phyloP scores from a whole-genome alignment of 2,113 vertebrate genomes.

The Oryctolagus cuniculus region DNA sequence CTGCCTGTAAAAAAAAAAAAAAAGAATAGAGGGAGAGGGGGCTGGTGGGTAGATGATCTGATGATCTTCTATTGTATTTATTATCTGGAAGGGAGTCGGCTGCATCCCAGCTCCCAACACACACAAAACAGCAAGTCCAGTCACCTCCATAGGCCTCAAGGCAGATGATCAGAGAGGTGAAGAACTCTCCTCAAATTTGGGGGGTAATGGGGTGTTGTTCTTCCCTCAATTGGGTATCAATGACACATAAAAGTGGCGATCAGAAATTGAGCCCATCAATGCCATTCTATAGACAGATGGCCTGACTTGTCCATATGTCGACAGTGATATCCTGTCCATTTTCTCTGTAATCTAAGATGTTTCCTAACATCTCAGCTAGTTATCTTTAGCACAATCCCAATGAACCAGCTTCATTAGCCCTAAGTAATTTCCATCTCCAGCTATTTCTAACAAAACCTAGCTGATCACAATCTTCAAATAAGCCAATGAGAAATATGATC shows the following conservation, averaged over 20 bases:
- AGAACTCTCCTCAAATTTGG: background rate
- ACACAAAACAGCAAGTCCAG: background rate
- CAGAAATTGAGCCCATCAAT: background rate
- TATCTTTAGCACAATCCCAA: background rate
- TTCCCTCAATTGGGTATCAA: background rate
- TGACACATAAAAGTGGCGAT: background rate
- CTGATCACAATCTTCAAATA: background rate
- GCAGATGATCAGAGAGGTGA: background rate
- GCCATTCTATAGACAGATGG: background rate
- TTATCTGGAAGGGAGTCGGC: background rate
- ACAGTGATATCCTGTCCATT: background rate
- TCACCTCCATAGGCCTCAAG: background rate
- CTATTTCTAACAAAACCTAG: background rate
- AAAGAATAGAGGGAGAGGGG: background rate
- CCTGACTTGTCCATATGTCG: background rate
- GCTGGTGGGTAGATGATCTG: background rate
- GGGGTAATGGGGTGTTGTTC: background rate
- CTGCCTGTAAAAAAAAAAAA: too few species aligned
- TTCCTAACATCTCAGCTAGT: background rate
- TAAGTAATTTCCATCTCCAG: constrained; percentile 8
- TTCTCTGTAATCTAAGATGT: background rate
- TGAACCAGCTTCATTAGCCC: background rate
- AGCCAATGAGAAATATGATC: background rate
- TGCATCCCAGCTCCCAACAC: background rate
- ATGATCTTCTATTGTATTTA: background rate